Evolutionary conservation across 2,888 invertebrate genomes (phyloP).

Genomic region (Spisula solida): DNA sequence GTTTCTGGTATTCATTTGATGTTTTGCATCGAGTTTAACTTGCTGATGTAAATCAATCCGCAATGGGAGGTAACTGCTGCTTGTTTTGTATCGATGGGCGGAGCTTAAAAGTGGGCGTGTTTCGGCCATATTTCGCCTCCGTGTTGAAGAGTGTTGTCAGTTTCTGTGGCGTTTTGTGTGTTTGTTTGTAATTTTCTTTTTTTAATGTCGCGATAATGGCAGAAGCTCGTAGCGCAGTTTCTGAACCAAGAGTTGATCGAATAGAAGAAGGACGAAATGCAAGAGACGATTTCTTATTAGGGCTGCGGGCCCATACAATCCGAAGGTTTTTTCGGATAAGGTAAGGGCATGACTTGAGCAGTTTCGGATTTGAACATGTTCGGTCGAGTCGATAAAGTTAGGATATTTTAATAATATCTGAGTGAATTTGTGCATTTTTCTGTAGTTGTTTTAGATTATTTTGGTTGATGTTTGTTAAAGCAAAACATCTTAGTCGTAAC

Average conservation of each 20-base stretch:
- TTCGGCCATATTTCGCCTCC: neutral
- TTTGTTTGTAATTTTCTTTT: neutral
- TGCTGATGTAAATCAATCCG: too few relatives aligned
- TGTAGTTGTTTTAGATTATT: neutral
- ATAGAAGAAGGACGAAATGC: constrained; percentile 86
- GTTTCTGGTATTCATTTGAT: too few relatives aligned
- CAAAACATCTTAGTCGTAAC: too few relatives aligned
- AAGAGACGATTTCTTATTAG: constrained; percentile 84
- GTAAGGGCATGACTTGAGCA: constrained; percentile 70
- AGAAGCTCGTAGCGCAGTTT: constrained; percentile 87
- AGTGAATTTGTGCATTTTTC: neutral
- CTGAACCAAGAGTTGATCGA: constrained; percentile 85
- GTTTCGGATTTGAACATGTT: neutral
- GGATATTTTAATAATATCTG: neutral
- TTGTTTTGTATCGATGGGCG: neutral
- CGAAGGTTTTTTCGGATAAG: constrained; percentile 87
- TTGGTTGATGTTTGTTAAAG: neutral
- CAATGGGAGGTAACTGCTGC: neutral
- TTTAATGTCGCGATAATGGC: constrained; percentile 83
- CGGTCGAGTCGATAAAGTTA: neutral
- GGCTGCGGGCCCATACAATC: constrained; percentile 85
- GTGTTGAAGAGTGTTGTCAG: neutral
- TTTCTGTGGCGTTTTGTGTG: neutral
- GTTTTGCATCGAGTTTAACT: too few relatives aligned
- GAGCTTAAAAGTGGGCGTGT: neutral